These are phyloP conservation scores for Yponomeuta cagnagella DNA, from an alignment of 2,888 invertebrate genomes.

Conservation along the genomic window DNA sequence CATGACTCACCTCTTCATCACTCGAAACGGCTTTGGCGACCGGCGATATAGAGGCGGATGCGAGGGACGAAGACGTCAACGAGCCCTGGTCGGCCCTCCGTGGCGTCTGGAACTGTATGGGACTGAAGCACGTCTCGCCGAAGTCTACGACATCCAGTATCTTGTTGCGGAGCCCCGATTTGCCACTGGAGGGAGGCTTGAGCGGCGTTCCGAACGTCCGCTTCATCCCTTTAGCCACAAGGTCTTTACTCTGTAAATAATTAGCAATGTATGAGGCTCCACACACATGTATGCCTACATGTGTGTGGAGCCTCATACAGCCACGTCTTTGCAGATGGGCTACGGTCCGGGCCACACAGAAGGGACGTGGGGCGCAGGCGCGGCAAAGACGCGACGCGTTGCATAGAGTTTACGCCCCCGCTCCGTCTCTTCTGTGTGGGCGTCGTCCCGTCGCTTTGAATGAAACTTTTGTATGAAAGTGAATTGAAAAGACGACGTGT, in stretches of 20 bases:
- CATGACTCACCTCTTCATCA: slow-evolving; percentile 52
- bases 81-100: slow-evolving; percentile 38
- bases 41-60: slow-evolving; percentile 56
- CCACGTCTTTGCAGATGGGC: too few relatives aligned
- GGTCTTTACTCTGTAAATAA: slow-evolving; percentile 43
- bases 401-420: too few relatives aligned
- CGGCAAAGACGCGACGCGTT: too few relatives aligned
- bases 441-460: too few relatives aligned
- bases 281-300: too few relatives aligned
- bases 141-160: slow-evolving; percentile 58
- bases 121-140: slow-evolving; percentile 59
- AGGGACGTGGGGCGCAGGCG: too few relatives aligned
- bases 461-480: too few relatives aligned
- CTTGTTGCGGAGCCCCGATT: slow-evolving; percentile 55
- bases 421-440: too few relatives aligned
- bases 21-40: slow-evolving; percentile 51
- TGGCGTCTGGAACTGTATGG: slow-evolving; percentile 56
- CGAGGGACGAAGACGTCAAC: slow-evolving; percentile 45
- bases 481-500: too few relatives aligned
- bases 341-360: too few relatives aligned
- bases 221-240: slow-evolving; percentile 55
- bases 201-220: slow-evolving; percentile 64
- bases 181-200: slow-evolving; percentile 28
- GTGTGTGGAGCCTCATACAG: too few relatives aligned
- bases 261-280: background rate